A percentile compares a stretch with the other conserved stretches of the same genome.
Evolutionary conservation across 2,113 vertebrate genomes (phyloP).

Genomic region (Nannospalax galili): DNA sequence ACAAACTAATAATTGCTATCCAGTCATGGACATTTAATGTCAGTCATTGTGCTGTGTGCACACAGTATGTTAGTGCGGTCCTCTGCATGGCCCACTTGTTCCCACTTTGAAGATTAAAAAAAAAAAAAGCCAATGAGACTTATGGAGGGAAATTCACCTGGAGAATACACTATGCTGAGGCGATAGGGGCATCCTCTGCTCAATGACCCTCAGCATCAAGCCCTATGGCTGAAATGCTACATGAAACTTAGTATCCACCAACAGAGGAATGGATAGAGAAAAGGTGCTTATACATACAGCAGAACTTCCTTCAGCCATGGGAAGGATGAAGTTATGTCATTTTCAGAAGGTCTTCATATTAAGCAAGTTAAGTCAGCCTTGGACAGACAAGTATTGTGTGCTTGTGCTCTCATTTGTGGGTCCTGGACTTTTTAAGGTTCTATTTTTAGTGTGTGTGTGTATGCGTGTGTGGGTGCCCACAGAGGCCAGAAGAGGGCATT

Average conservation of each 20-base stretch:
- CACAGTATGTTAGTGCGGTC: neutral
- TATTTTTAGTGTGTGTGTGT: too few species aligned
- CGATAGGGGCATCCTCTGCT: too few species aligned
- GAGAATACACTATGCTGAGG: fast-evolving
- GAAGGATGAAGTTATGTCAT: too few species aligned
- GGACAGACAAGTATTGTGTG: neutral
- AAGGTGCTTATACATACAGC: too few species aligned
- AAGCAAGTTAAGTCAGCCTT: too few species aligned
- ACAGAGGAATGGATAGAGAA: neutral
- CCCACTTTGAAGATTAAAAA: slow-evolving; percentile 1
- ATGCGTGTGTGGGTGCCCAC: too few species aligned
- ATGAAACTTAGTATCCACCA: neutral
- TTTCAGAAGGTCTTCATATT: too few species aligned
- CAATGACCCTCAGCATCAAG: neutral
- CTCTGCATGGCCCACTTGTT: neutral
- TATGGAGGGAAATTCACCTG: neutral
- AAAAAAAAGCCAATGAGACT: neutral
- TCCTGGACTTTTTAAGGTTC: too few species aligned
- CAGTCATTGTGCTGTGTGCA: neutral
- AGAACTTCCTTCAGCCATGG: too few species aligned
- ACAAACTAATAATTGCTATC: neutral
- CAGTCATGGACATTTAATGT: neutral
- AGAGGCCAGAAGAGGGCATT: too few species aligned
- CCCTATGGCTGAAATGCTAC: fast-evolving
- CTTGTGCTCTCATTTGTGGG: neutral